phyloP scores from a whole-genome alignment of 2,888 invertebrate genomes.

The Ormyrus labotus region DNA sequence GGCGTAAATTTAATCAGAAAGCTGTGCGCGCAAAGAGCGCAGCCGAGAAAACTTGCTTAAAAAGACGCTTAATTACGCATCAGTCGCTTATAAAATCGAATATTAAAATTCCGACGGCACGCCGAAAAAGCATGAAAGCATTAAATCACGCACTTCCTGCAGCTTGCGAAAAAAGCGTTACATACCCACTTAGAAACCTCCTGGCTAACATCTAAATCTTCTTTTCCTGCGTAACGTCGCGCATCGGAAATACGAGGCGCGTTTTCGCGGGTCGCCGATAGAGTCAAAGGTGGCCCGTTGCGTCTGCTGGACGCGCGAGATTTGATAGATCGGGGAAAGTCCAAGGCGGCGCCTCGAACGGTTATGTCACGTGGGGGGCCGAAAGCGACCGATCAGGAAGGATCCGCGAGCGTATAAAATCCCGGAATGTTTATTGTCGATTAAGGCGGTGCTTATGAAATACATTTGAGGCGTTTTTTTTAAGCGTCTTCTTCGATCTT shows the following conservation, averaged over 20 bases:
- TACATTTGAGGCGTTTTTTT: too few species aligned
- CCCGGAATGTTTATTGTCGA: not conserved
- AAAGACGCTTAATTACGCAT: too few species aligned
- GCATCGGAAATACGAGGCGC: not conserved
- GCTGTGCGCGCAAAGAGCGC: too few species aligned
- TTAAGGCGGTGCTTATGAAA: not conserved
- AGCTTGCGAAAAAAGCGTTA: not conserved
- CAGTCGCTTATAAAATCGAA: too few species aligned
- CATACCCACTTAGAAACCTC: too few species aligned
- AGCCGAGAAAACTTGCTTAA: too few species aligned
- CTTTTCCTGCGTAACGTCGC: conserved; percentile 28
- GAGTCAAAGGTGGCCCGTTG: conserved; percentile 35
- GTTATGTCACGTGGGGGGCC: conserved; percentile 61
- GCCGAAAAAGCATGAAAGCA: too few species aligned
- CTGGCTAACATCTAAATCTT: not conserved
- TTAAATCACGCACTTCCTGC: too few species aligned
- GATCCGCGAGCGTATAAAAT: conserved; percentile 30
- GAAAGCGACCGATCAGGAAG: conserved; percentile 57
- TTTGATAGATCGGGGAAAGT: conserved; percentile 69
- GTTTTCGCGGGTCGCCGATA: too few species aligned
- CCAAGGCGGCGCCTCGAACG: conserved; percentile 29
- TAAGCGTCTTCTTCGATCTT: too few species aligned
- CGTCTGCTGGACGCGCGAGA: conserved; percentile 53
- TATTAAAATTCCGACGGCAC: too few species aligned
- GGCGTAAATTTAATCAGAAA: too few species aligned